Evolutionary conservation across 2,888 invertebrate species (phyloP), one percentile per base, ranked within the genome.

Genomic region (Neocrepidodera transversa): DNA sequence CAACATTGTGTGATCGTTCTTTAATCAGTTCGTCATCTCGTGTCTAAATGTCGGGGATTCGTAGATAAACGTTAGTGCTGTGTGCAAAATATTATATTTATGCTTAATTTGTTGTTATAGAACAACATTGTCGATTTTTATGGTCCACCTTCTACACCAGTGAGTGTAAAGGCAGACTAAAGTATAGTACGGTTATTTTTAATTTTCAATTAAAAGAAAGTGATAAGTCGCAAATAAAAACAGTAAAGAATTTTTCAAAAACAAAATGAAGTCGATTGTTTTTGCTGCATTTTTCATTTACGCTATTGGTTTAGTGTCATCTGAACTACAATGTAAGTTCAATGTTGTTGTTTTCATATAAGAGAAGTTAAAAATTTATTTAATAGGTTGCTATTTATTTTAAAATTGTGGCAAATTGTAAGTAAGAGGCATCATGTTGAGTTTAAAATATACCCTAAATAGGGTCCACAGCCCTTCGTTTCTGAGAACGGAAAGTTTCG

Each of bases 141-240:
- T 74, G 75, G 84, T 85, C 83, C 60, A 87, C 90, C 92, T 92
- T 92, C 92, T 92, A 84, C 88, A 84, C 91, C 92, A 92, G 92
- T 92, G 92, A 82, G 92, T 91, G 90, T 91, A 92, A 92, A 92
- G 92, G 91, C 86, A 81, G 82, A 74, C 74, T 59, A 51, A 20
- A 16, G 45, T 32, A 16, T 32, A 43, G 14, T 18, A 14, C 14
- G 16, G 5, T 49, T 28, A 45, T 26, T 16, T 5, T 17, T 17
- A 11, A 32, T 8, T 28, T 6, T 23, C 23, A 23, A 23, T 23
- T 23, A 23, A n/a, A n/a, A n/a, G n/a, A n/a, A n/a, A n/a, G n/a
- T n/a, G n/a, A n/a, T n/a, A n/a, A 36, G 36, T 36, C 36, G 36
- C 36, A 36, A 14, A 11, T 36, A 36, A 36, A 14, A 23, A 23